A percentile compares a stretch with the other conserved stretches of the same genome.
Evolutionary conservation across 1,140 invertebrate genomes (phyloP).

Genomic region (Aphidius gifuensis): DNA sequence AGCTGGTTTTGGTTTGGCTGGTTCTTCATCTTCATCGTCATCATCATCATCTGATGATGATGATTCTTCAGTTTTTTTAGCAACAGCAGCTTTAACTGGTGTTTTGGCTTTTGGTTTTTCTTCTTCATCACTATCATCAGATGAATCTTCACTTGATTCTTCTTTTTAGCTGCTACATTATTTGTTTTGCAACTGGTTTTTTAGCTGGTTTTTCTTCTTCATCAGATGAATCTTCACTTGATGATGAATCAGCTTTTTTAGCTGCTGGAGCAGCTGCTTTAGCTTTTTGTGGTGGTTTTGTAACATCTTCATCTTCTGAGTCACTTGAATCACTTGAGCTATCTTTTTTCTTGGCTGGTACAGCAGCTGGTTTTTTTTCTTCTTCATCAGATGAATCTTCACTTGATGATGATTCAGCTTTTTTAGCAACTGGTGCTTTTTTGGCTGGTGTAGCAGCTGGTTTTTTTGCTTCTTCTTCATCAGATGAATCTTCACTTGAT

Average conservation of each 20-base stretch:
- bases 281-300: slow-evolving; percentile 31
- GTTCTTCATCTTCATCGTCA: slow-evolving; percentile 26
- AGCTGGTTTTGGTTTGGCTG: slow-evolving; percentile 15
- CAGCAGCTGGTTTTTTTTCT: slow-evolving; percentile 34
- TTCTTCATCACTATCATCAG: slow-evolving; percentile 28
- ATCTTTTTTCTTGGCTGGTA: slow-evolving; percentile 25
- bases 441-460: background rate
- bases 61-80: slow-evolving; percentile 30
- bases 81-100: slow-evolving; percentile 11
- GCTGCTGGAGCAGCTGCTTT: slow-evolving; percentile 4
- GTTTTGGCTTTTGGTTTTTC: slow-evolving; percentile 16
- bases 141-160: slow-evolving; percentile 39
- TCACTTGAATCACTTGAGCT: slow-evolving; percentile 36
- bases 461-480: slow-evolving; percentile 32
- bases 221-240: slow-evolving; percentile 40
- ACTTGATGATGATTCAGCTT: slow-evolving; percentile 25
- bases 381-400: slow-evolving; percentile 36
- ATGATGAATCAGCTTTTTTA: slow-evolving; percentile 34
- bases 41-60: slow-evolving; percentile 32
- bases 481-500: slow-evolving; percentile 30
- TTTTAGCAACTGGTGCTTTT: background rate
- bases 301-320: slow-evolving; percentile 27
- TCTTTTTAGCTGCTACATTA: slow-evolving; percentile 27
- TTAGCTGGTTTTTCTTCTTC: slow-evolving; percentile 28
- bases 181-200: slow-evolving; percentile 27